Percentiles rank a stretch among this genome's conserved stretches.
phyloP scores from a whole-genome alignment of 2,797 vertebrate genomes.

The Synaphobranchus kaupii region DNA sequence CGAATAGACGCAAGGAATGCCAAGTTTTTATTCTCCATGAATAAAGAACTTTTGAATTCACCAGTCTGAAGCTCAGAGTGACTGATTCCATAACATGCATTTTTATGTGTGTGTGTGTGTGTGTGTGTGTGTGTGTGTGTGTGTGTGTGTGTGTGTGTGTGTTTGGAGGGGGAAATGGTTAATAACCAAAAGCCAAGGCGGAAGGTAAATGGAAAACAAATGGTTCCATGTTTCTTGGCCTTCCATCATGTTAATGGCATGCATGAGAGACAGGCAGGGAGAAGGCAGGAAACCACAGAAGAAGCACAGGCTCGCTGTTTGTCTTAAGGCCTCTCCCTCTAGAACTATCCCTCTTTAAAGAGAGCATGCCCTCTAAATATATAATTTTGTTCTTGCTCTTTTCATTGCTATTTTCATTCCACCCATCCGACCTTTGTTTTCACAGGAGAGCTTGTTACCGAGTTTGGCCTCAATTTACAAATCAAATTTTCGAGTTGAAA shows the following conservation, averaged over 20 bases:
- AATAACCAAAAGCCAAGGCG: not conserved
- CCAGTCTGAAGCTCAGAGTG: too few species aligned
- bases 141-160: not conserved
- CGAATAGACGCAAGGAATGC: too few species aligned
- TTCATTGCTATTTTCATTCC: not conserved
- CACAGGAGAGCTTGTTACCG: not conserved
- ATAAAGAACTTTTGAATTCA: too few species aligned
- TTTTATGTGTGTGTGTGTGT: not conserved
- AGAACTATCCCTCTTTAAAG: not conserved
- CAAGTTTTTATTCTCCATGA: too few species aligned
- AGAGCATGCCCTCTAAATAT: not conserved
- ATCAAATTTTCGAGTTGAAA: not conserved
- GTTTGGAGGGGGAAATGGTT: not conserved
- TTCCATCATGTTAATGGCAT: slow-evolving; percentile 15
- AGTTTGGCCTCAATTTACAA: not conserved
- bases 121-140: not conserved
- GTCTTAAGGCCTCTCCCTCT: not conserved
- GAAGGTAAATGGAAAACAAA: slow-evolving; percentile 15
- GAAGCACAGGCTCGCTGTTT: not conserved
- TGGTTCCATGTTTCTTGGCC: slow-evolving; percentile 30
- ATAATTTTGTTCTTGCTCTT: not conserved
- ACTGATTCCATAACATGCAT: too few species aligned
- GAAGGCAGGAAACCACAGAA: not conserved
- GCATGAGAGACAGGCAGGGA: slow-evolving; percentile 13
- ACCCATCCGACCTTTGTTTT: not conserved